Base-by-base conservation (phyloP, 1,140 invertebrate genomes). In the Periplaneta americana region DNA sequence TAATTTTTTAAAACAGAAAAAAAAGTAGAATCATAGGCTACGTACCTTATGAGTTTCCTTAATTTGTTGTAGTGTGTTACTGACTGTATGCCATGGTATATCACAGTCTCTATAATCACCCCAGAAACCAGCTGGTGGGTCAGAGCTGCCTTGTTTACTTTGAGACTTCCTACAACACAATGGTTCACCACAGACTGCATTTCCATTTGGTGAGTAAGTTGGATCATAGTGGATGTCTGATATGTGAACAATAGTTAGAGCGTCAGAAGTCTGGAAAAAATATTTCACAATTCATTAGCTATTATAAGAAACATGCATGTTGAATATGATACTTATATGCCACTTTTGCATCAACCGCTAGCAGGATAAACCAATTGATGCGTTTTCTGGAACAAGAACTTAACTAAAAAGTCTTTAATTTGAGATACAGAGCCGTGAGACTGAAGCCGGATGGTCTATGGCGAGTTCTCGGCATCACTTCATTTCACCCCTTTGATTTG, bases 161-260 rank as follows among this genome's bases (percentile, higher is more conserved):
- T 93, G 91, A 15, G 91, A 89, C n/a, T 84, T 86, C 79, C 94
- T 91, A 87, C 96, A 98, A 85, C 96, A 98, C 9, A 94, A 88
- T 9, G 95, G 94, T 84, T 95, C 92, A 6, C 88, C 89, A 85
- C 96, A 98, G 5, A 90, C 85, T 4, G 94, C 92, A 75, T 94
- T 92, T 0, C 92, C 89, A 18, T 92, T 91, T 1, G 90, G 86
- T 80, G 91, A 87, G 85, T 98, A 98, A 9, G 91, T 85, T 0
- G 92, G 91, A 87, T 97, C 96, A 80, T 95, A 92, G 86, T 98
- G 96, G 66, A 96, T 91, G 86, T 98, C 96, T 0, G 94, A 92
- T 74, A 97, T 86, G 39, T 97, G 94, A 15, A 96, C 88, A 32
- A 97, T 89, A 85, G 92, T 90, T 0, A 92, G 80, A 18, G 82